phyloP scores from a whole-genome alignment of 2,888 invertebrate genomes.

The Unio delphinus region DNA sequence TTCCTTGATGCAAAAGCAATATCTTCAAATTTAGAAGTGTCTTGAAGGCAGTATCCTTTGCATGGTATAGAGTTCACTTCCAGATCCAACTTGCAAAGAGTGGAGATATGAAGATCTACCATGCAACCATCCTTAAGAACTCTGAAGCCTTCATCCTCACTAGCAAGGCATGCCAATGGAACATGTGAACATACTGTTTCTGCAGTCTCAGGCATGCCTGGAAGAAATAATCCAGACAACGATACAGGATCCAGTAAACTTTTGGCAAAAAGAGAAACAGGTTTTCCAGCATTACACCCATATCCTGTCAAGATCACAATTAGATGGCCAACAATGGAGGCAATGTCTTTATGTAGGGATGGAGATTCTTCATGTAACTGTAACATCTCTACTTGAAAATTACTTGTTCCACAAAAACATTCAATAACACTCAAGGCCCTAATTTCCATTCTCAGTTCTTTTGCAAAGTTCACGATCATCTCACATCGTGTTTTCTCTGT shows the following conservation, averaged over 20 bases:
- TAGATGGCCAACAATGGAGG: slow-evolving; percentile 9
- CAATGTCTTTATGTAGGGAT: slow-evolving; percentile 8
- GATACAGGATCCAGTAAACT: slow-evolving; percentile 5
- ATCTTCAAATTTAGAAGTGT: too few species aligned
- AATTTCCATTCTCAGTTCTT: background rate
- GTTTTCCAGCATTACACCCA: background rate
- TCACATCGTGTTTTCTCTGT: slow-evolving; percentile 6
- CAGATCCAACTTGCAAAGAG: too few species aligned
- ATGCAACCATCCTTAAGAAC: too few species aligned
- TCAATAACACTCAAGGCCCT: slow-evolving; percentile 4
- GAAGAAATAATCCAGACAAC: slow-evolving; percentile 1
- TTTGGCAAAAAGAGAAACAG: slow-evolving; percentile 2
- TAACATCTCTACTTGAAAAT: slow-evolving; percentile 11
- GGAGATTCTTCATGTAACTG: slow-evolving; percentile 8
- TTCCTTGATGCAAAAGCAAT: background rate
- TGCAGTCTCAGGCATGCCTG: slow-evolving; percentile 9
- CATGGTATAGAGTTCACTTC: too few species aligned
- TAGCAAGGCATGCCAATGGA: too few species aligned
- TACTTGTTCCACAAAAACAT: slow-evolving; percentile 15
- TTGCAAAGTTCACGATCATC: slow-evolving; percentile 1
- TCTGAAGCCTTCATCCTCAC: too few species aligned
- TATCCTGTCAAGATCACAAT: background rate
- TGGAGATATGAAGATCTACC: too few species aligned
- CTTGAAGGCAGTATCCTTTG: too few species aligned
- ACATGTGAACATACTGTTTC: background rate